Conservation (phyloP, 2,797 vertebrate species). For the Malacoraja senta region DNA sequence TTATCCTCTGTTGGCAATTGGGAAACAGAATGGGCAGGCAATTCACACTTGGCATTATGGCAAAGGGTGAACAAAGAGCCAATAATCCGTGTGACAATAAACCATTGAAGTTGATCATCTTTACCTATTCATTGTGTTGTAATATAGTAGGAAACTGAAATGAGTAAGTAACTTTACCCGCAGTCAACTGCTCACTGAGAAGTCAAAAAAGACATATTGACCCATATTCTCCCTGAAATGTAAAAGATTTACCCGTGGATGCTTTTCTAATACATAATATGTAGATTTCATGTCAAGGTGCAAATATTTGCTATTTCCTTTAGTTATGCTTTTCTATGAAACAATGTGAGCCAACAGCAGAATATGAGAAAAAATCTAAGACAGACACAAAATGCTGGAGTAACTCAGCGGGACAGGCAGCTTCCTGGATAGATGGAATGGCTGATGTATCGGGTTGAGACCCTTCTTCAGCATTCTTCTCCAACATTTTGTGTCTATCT, state of each 20-base stretch:
- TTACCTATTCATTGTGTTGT: not conserved
- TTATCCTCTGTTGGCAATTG: not conserved
- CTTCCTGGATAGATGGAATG: no score
- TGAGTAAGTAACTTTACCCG: not conserved
- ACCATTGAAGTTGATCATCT: not conserved
- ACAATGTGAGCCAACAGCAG: not conserved
- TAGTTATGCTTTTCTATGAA: not conserved
- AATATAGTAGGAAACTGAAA: not conserved
- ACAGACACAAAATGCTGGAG: no score
- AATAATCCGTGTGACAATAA: not conserved
- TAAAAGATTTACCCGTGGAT: not conserved
- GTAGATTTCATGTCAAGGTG: not conserved
- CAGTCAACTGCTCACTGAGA: not conserved
- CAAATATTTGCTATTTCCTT: not conserved
- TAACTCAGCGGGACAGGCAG: no score
- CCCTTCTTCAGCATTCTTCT: no score
- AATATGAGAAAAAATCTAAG: not conserved
- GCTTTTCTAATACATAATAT: not conserved
- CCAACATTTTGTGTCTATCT: no score
- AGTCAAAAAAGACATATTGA: not conserved
- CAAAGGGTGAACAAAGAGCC: no score
- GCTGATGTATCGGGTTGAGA: no score
- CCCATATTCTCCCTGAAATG: not conserved
- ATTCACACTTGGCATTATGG: not conserved
- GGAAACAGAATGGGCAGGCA: not conserved